A percentile compares a stretch with the other conserved stretches of the same genome.
Evolutionary conservation across 2,888 invertebrate genomes (phyloP).

Genomic region (Autographa gamma): DNA sequence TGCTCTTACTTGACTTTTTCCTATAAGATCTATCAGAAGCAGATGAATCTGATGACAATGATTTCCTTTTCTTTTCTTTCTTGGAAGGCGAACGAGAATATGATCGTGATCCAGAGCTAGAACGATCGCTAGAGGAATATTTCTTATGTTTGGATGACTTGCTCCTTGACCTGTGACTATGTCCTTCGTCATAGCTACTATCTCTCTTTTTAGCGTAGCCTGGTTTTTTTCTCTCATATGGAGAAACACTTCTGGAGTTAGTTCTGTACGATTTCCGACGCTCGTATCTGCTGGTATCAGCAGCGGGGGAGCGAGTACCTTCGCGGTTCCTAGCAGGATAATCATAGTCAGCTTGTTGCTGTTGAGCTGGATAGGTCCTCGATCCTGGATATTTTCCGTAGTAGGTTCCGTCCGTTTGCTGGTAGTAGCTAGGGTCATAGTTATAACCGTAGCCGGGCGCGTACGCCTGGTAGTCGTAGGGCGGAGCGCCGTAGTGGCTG

Average conservation of each 20-base stretch:
- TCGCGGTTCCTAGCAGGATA: constrained; percentile 52
- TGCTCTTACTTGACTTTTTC: constrained; percentile 59
- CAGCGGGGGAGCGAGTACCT: constrained; percentile 62
- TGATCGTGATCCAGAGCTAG: constrained; percentile 76
- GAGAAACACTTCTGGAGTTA: constrained; percentile 76
- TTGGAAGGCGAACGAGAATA: constrained; percentile 69
- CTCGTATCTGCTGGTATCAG: constrained; percentile 63
- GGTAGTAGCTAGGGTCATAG: constrained; percentile 78
- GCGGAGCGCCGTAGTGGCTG: constrained; percentile 76
- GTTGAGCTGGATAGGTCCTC: constrained; percentile 34
- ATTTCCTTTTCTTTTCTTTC: constrained; percentile 68
- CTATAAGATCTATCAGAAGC: constrained; percentile 74
- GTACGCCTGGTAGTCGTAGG: constrained; percentile 80
- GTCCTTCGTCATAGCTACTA: constrained; percentile 71
- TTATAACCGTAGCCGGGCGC: constrained; percentile 72
- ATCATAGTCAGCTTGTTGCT: constrained; percentile 31
- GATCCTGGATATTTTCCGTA: constrained; percentile 70
- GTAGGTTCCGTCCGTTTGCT: constrained; percentile 67
- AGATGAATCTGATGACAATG: constrained; percentile 74
- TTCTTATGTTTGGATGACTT: constrained; percentile 70
- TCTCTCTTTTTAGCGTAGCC: constrained; percentile 74
- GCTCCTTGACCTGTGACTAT: constrained; percentile 72
- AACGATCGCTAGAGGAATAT: constrained; percentile 80
- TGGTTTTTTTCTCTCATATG: constrained; percentile 70
- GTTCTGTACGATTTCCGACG: constrained; percentile 69